Evolutionary conservation across 2,888 invertebrate species (phyloP), one percentile per base, ranked within the genome.

Genomic region (Liodrosophila aerea): DNA sequence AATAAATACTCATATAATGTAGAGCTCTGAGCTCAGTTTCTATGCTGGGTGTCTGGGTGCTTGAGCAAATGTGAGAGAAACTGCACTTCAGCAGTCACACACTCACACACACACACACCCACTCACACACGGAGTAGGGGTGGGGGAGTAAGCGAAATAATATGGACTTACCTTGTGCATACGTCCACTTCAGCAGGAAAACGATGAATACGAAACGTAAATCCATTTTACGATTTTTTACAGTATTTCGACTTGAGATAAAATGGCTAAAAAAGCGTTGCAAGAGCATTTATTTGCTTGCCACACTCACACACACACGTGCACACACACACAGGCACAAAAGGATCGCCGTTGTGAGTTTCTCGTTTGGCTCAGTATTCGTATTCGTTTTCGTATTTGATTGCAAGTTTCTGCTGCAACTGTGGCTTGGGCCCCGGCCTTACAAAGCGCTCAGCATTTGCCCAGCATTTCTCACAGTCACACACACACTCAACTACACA

Each of bases 161-260:
- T 51, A 44, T 67, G 68, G 41, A 71, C 88, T 71, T 82, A 88
- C 87, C 87, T 88, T 87, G 87, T 64, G 81, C 86, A 85, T 85
- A 75, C 73, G 84, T 87, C 88, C 87, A 88, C 78, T 88, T 88
- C 71, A 88, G 81, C 73, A 88, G 80, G 69, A 88, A 85, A 67
- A 88, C 81, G 80, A 88, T 88, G 84, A 88, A 82, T 72, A 88
- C 75, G 78, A 88, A 84, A 68, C 88, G 82, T 80, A 88, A 77
- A 87, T 88, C 87, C 87, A 88, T 88, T 78, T 85, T 81, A 77
- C 75, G 80, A 74, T 82, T 75, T 76, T 75, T 75, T 73, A 85
- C 82, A 78, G 72, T 69, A 73, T 70, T 81, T 78, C 71, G 87
- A 67, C 76, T 76, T 67, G 67, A 76, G 76, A 82, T 80, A 70